Base-by-base conservation (phyloP, 2,113 vertebrate genomes). In the Chamaetylas fuelleborni region DNA sequence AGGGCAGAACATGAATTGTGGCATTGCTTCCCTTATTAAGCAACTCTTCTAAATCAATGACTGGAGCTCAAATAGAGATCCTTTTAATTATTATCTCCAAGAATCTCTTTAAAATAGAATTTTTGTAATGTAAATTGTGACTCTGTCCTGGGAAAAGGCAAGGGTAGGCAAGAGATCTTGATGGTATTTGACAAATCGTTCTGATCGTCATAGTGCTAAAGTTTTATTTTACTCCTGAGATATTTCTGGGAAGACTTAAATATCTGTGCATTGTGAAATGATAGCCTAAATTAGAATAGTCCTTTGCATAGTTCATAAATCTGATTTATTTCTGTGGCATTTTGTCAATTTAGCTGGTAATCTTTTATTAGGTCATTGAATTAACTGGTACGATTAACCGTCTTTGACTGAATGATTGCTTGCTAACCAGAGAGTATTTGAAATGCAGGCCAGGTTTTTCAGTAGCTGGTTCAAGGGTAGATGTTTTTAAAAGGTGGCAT, bases 311-410 rank as follows among this genome's bases (percentile, higher is more conserved):
- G 93, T 94, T 94, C 95, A 96, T 95, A 96, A 92, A 92, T 77
- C 77, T 94, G 85, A 93, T 91, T 94, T 96, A 89, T 91, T 93
- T 76, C 86, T 54, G 43, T 86, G 80, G 31, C 90, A 77, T 95
- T 91, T 84, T 96, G 58, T 88, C 81, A 92, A 1, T 96, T 83
- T 93, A 93, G 60, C 60, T 90, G 64, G 54, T 86, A 85, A 94
- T 86, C 60, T 86, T 94, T 85, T 92, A 94, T 93, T 88, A 95
- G 71, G 92, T 67, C 93, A 81, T 56, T 95, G 95, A 93, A 90
- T 88, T 94, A 92, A 88, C 79, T 74, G 36, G 42, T 76, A 66
- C 34, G 36, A 84, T 94, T 97, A 95, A 58, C 66, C 84, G 72
- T 62, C 56, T 83, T 71, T 62, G 81, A 24, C 50, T 67, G 72